Evolutionary conservation across 2,888 invertebrate species (phyloP), one percentile per base, ranked within the genome.

Genomic region (Eurytoma adleriae): DNA sequence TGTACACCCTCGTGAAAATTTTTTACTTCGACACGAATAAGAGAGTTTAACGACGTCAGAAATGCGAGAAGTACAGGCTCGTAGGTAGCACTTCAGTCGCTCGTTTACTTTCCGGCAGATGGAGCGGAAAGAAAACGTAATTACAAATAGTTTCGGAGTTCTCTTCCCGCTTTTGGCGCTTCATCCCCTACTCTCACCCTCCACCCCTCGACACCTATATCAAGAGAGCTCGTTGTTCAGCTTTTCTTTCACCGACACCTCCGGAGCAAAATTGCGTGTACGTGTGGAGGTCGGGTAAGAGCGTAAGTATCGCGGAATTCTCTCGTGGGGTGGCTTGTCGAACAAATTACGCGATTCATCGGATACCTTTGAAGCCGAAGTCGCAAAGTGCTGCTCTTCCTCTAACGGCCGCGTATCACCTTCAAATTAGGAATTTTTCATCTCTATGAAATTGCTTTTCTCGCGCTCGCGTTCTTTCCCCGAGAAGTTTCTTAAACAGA

Each of bases 71-170:
- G 54, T 54, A 54, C 54, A 54, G 54, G 4, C 3, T 14, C 54
- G n/a, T 14, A 54, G 4, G 54, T n/a, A 54, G 54, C n/a, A 54
- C 54, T 14, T n/a, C 54, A n/a, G 54, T 18, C 61, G 61, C 50
- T 50, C 61, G 71, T 71, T 40, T 71, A 27, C 50, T 24, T 61
- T 61, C 71, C 48, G 7, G 62, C 30, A 72, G 72, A 72, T 62
- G 30, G 62, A 64, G 83, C 77, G 79, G 85, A 86, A 85, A 85
- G 86, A 85, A 68, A 86, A 86, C 76, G 86, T 85, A 86, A 86
- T 86, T 86, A 86, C 83, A 85, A 86, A 85, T 84, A 84, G 84
- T 83, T 85, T 66, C 64, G 74, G 79, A 84, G 80, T 82, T 85
- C 83, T 85, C 83, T 78, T 66, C 67, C 82, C 10, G 20, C 59